Evolutionary conservation across 2,888 invertebrate species (phyloP).

Genomic region (Papilio gigon): DNA sequence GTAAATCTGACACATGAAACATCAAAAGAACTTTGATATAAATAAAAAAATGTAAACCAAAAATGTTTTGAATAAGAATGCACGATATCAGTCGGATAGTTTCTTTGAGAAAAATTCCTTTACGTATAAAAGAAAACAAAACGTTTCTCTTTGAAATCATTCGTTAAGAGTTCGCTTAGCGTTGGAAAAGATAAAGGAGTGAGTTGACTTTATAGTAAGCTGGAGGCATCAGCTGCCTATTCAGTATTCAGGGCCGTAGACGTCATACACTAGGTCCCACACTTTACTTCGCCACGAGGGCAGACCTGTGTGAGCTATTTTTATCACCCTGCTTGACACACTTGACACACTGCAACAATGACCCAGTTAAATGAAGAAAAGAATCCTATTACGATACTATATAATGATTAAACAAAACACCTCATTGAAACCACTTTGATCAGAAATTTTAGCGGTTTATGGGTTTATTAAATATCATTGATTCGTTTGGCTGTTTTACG

Average conservation of each 20-base stretch:
- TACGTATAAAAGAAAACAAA: slow-evolving; percentile 20
- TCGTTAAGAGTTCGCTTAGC: slow-evolving; percentile 2
- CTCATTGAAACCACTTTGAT: background rate
- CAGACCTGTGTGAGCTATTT: slow-evolving; percentile 31
- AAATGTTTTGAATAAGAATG: slow-evolving; percentile 18
- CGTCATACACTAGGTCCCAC: slow-evolving; percentile 21
- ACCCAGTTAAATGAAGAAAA: slow-evolving; percentile 37
- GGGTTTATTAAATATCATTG: too few species aligned
- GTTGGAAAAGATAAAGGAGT: slow-evolving; percentile 11
- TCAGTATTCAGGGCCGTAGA: slow-evolving; percentile 30
- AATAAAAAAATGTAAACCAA: background rate
- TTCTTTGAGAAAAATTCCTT: slow-evolving; percentile 28
- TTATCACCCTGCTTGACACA: slow-evolving; percentile 35
- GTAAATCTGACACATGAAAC: background rate
- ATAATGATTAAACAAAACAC: background rate
- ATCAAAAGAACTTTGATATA: background rate
- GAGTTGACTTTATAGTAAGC: slow-evolving; percentile 9
- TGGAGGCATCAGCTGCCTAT: slow-evolving; percentile 8
- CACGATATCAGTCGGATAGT: slow-evolving; percentile 11
- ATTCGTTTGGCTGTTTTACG: background rate
- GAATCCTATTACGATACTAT: slow-evolving; percentile 26
- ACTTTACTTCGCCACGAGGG: slow-evolving; percentile 27
- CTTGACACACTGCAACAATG: slow-evolving; percentile 28
- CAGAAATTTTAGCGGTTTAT: background rate
- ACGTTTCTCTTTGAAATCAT: slow-evolving; percentile 19